Conservation (phyloP, 2,888 invertebrate genomes). For the Syritta pipiens region DNA sequence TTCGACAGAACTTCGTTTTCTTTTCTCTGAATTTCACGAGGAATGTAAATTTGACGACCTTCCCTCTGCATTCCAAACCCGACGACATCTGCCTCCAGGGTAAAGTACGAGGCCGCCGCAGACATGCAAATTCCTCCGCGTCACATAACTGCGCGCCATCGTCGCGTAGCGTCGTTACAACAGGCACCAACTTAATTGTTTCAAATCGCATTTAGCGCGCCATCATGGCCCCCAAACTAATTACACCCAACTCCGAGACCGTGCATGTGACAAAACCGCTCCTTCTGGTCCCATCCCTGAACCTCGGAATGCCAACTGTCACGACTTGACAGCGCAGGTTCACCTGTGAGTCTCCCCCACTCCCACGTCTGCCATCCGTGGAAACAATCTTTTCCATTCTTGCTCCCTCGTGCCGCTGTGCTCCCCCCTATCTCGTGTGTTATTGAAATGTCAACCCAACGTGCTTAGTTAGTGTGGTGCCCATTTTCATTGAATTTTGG, state of each 20-base stretch:
- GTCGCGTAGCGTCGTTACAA: background rate
- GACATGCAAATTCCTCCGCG: too few relatives aligned
- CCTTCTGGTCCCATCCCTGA: constrained; percentile 48
- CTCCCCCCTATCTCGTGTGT: constrained; percentile 17
- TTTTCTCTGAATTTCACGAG: too few relatives aligned
- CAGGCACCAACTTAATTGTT: constrained; percentile 38
- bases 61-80: too few relatives aligned
- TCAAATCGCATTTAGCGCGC: constrained; percentile 39
- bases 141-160: too few relatives aligned
- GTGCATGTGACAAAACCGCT: constrained; percentile 55
- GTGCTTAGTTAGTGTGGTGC: constrained; percentile 33
- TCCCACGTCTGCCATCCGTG: constrained; percentile 11
- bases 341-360: constrained; percentile 36
- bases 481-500: constrained; percentile 65
- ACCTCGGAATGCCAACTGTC: constrained; percentile 52
- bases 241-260: constrained; percentile 36
- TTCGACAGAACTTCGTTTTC: too few relatives aligned
- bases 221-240: constrained; percentile 42
- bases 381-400: constrained; percentile 25
- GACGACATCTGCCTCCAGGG: too few relatives aligned
- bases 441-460: constrained; percentile 49
- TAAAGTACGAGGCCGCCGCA: too few relatives aligned
- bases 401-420: background rate
- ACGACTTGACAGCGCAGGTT: constrained; percentile 58
- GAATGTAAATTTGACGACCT: too few relatives aligned